These are phyloP conservation scores for Rhopalosiphum maidis DNA, from an alignment of 1,140 invertebrate species.

Conservation along the genomic window DNA sequence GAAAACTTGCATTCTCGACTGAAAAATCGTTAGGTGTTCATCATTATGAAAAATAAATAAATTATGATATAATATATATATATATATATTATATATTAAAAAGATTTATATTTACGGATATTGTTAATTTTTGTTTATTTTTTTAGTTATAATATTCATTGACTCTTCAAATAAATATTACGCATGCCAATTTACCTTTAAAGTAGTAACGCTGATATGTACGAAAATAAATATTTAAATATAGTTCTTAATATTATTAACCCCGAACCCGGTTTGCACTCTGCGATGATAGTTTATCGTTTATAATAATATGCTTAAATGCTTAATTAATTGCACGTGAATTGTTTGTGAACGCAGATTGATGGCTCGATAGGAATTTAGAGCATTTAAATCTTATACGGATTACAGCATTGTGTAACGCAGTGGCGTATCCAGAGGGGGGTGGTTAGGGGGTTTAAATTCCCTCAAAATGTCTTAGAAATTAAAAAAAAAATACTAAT, in stretches of 20 bases:
- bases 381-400: neutral
- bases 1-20: neutral
- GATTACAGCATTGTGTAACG: neutral
- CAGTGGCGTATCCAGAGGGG: too few relatives aligned
- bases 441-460: too few relatives aligned
- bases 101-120: neutral
- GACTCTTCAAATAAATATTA: neutral
- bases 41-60: neutral
- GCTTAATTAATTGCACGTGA: neutral
- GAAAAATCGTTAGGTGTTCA: neutral
- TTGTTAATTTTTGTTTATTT: neutral
- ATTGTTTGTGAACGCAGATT: neutral
- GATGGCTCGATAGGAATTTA: neutral
- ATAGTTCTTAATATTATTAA: neutral
- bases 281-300: neutral
- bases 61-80: neutral
- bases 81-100: too few relatives aligned
- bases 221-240: slow-evolving; percentile 5
- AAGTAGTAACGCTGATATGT: neutral
- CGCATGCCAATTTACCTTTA: neutral
- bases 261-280: neutral
- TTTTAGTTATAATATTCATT: neutral
- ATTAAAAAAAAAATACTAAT: too few relatives aligned
- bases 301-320: neutral
- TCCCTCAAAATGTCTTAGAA: too few relatives aligned